Conservation (phyloP, 2,113 vertebrate species). For the Tachuris rubrigastra region DNA sequence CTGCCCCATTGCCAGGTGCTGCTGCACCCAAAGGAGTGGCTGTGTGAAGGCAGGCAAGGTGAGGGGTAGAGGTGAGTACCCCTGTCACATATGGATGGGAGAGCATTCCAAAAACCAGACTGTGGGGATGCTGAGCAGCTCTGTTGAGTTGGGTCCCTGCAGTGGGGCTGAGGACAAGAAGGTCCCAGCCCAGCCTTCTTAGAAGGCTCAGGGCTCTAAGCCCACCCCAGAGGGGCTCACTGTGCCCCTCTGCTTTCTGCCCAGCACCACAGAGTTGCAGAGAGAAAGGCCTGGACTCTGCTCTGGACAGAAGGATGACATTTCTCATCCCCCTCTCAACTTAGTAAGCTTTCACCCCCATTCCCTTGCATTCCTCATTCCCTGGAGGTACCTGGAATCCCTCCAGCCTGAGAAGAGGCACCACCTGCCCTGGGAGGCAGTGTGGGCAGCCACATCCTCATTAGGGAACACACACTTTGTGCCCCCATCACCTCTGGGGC, state of each 20-base stretch:
- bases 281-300: neutral
- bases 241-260: neutral
- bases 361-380: accelerated
- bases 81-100: accelerated
- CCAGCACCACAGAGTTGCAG: accelerated
- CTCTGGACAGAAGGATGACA: accelerated
- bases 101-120: accelerated
- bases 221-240: neutral
- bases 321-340: neutral
- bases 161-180: neutral
- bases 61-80: neutral
- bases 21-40: neutral
- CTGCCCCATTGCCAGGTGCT: neutral
- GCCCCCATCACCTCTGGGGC: neutral
- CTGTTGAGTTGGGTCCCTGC: neutral
- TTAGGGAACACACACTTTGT: neutral
- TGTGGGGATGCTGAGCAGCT: neutral
- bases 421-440: neutral
- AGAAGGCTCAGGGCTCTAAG: neutral
- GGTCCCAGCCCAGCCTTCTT: neutral
- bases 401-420: neutral
- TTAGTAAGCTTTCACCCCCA: accelerated
- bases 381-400: neutral
- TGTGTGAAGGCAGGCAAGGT: accelerated
- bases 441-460: neutral